Evolutionary conservation across 2,888 invertebrate genomes (phyloP), one percentile per base, ranked within the genome.

Genomic region (Tinea trinotella): DNA sequence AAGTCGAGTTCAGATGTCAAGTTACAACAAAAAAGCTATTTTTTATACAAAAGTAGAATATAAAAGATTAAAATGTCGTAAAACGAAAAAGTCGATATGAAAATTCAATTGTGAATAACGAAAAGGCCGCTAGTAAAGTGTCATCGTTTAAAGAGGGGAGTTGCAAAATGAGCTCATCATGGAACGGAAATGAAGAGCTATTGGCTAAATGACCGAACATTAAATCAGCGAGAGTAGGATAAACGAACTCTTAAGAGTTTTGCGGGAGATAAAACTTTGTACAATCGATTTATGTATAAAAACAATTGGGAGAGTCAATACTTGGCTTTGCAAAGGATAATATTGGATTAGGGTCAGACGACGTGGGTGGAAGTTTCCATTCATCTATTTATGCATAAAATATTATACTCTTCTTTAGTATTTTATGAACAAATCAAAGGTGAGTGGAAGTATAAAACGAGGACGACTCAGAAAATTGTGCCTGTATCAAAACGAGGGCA

Each of bases 151-250:
- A 48, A 50, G 24, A 50, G 50, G 24, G 49, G 24, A 24, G 13
- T 24, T 22, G 12, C 18, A 50, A 19, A 50, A 50, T 15, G 24
- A 24, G 50, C 50, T 50, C 50, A 24, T 50, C 24, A 12, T 18
- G 15, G 5, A 50, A 24, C 22, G 50, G 50, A 50, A 50, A 50
- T 50, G 50, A 50, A 50, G 12, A 50, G 12, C 50, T 24, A 50
- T 50, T 50, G 50, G 9, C 24, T 50, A 50, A 50, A 50, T 20
- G 50, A 50, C 50, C 24, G 9, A 13, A 50, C 50, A 50, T 50
- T 50, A 50, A 50, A 50, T 50, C 50, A 24, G 50, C 15, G 50
- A 24, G 24, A 50, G 24, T 50, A 20, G 24, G 24, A n/a, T 50
- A 18, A 24, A 18, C 24, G 50, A 19, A 50, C 50, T 22, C 50